phyloP scores from a whole-genome alignment of 2,113 vertebrate genomes.

The Ameiurus melas region DNA sequence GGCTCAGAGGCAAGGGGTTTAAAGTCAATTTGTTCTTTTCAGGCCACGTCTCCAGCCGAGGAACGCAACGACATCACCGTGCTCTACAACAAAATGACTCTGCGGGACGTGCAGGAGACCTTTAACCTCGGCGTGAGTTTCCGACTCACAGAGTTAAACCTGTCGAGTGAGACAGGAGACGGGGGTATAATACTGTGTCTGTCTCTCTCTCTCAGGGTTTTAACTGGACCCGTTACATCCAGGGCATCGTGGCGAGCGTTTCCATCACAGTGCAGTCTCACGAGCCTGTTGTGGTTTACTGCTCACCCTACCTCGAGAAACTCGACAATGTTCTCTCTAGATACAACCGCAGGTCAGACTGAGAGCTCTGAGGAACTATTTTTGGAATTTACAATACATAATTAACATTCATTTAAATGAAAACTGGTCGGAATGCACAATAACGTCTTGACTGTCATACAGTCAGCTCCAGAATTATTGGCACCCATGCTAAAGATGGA shows the following conservation, averaged over 20 bases:
- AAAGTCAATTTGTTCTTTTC: conserved; percentile 33
- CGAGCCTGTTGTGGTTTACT: conserved; percentile 91
- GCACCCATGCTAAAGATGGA: neutral
- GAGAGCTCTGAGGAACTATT: neutral
- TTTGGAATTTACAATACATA: neutral
- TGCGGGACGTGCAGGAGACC: conserved; percentile 81
- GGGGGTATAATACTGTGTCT: neutral
- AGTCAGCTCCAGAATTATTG: neutral
- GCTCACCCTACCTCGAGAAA: conserved; percentile 85
- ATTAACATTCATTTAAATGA: neutral
- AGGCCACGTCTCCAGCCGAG: conserved; percentile 89
- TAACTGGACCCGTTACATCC: conserved; percentile 92
- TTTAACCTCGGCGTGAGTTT: conserved; percentile 82
- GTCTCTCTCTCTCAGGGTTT: conserved; percentile 76
- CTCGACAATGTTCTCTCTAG: conserved; percentile 80
- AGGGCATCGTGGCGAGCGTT: conserved; percentile 83
- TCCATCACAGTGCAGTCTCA: conserved; percentile 71
- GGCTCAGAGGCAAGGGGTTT: neutral
- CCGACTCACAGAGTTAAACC: neutral
- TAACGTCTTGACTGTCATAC: neutral
- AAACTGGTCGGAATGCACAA: neutral
- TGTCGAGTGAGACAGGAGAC: neutral
- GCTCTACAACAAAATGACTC: conserved; percentile 91
- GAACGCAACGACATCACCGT: conserved; percentile 90
- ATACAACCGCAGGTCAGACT: conserved; percentile 81